These are phyloP conservation scores for Arnoldichthys spilopterus DNA, from an alignment of 2,797 vertebrate genomes.

Conservation along the genomic window DNA sequence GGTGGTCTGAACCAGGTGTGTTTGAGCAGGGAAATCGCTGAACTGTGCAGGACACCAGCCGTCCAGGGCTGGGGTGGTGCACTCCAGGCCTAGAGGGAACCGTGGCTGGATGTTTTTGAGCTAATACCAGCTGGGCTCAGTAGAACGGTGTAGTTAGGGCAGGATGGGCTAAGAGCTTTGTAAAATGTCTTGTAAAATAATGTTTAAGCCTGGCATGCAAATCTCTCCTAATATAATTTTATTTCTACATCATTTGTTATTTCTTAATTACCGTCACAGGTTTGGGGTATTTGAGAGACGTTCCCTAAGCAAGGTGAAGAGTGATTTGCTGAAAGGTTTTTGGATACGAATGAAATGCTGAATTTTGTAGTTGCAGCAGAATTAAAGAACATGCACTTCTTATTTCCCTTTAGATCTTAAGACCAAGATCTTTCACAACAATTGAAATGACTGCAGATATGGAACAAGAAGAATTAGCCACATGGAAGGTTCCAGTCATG, in stretches of 20 bases:
- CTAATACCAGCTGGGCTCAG: background rate
- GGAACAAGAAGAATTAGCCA: too few relatives aligned
- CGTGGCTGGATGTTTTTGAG: slow-evolving; percentile 1
- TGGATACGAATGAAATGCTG: slow-evolving; percentile 4
- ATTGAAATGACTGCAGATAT: background rate
- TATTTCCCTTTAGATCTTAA: background rate
- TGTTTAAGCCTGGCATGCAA: slow-evolving; percentile 55
- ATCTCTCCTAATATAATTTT: slow-evolving; percentile 32
- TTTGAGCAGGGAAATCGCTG: too few relatives aligned
- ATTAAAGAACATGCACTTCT: background rate
- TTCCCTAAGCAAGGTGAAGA: background rate
- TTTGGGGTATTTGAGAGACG: background rate
- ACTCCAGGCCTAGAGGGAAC: too few relatives aligned
- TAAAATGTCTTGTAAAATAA: slow-evolving; percentile 57
- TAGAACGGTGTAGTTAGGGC: background rate
- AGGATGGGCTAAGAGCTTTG: slow-evolving; percentile 33
- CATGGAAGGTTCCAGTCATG: background rate
- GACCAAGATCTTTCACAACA: background rate
- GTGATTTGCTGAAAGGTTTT: background rate
- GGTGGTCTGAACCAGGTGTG: too few relatives aligned
- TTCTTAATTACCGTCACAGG: background rate
- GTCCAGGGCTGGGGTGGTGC: too few relatives aligned
- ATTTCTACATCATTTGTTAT: slow-evolving; percentile 21
- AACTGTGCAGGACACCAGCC: too few relatives aligned
- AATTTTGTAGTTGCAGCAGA: background rate